Base-by-base conservation (phyloP, 1,140 invertebrate species). In the Papilio polyxenes region DNA sequence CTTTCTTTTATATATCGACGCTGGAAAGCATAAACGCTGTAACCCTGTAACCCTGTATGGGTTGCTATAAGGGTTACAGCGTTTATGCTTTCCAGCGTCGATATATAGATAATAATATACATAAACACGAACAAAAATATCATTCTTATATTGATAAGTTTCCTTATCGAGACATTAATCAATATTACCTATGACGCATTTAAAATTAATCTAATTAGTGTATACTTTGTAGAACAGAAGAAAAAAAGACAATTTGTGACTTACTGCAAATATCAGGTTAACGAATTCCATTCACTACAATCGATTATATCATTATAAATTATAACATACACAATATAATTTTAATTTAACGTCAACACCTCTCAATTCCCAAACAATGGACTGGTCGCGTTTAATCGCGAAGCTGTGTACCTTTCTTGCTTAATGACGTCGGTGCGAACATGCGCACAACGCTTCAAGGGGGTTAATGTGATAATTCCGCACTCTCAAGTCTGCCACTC, bases 161-260 rank as follows among this genome's bases (percentile, higher is more conserved):
- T 6, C 15, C 23, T 7, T 72, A 20, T 69, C n/a, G 11, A n/a
- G 23, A 13, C 62, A 20, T 40, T 65, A 69, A 80, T 80, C 78
- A 80, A 80, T 80, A 80, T 65, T 69, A 80, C 37, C 62, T 80
- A 17, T 80, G 78, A 80, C 59, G 59, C 78, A 80, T 31, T 80
- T 80, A 2, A 44, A 44, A 48, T 69, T 80, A 80, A 80, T 80
- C 59, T 80, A 65, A 80, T 80, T 80, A 69, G 37, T 40, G 1
- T 49, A 20, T 23, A 53, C 44, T 56, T 53, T 37, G 13, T 37
- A 56, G 23, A n/a, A 53, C 13, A 23, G 13, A 20, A 76, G 7
- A 23, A 23, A 10, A 49, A 40, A 49, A 2, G 23, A 65, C 11
- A 31, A 3, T 51, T 48, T 31, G 10, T n/a, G 11, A 80, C 78